Evolutionary conservation across 2,113 vertebrate genomes (phyloP), one percentile per base, ranked within the genome.

Genomic region (Dipodomys spectabilis): DNA sequence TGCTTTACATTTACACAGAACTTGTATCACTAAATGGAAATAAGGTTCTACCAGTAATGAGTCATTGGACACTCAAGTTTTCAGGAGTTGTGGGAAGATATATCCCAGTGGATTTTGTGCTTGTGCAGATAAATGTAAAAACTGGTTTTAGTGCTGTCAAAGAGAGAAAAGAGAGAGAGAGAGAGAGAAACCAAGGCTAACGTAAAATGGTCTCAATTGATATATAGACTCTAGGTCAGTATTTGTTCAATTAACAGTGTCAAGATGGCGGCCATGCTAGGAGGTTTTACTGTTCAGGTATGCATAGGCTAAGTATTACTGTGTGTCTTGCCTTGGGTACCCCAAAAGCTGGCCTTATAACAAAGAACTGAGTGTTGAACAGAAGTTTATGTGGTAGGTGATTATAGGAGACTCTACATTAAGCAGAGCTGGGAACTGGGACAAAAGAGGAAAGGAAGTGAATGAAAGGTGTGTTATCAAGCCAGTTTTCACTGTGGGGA

Each of bases 121-220:
- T 86, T 94, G 19, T 74, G 67, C 78, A 53, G 35, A 78, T 73
- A 75, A 39, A 87, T 87, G 80, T 92, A 86, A 68, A 91, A 79
- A 64, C 67, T 60, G 53, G 57, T 60, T 71, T 75, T 73, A 82
- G 27, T 68, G 69, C 86, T 95, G 79, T 65, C 35, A 86, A 86
- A 95, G 73, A 86, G 49, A 16, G 53, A 13, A 6, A 49, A 39
- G 39, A 39, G 39, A 39, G 39, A 39, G 39, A 39, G 39, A 49
- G 49, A 57, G 8, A 84, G 73, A 88, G 81, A 94, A 75, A 23
- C 30, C 71, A 32, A 79, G 30, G 30, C 12, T 86, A 27, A 79
- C 88, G 44, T 53, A 77, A 87, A 82, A 57, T 74, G 30, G 35
- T 65, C 27, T 82, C 57, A 23, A 69, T 60, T 79, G 68, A 85